Percentiles rank a stretch among this genome's conserved stretches.
Evolutionary conservation across 2,113 vertebrate species (phyloP).

Genomic region (Sceloporus tristichus): DNA sequence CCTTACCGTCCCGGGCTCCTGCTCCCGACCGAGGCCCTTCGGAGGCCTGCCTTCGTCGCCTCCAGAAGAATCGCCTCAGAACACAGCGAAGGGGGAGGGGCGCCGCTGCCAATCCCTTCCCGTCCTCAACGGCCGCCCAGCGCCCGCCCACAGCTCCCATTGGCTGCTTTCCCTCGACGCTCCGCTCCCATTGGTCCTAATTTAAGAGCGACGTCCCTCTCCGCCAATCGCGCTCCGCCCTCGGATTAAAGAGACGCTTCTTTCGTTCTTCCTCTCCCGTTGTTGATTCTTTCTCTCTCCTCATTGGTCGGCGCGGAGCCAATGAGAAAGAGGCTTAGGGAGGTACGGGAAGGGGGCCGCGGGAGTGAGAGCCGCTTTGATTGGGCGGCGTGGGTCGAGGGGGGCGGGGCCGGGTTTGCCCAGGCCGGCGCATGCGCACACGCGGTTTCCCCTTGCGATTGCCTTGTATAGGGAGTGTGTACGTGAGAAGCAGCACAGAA

Average conservation of each 20-base stretch:
- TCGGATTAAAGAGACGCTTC: background rate
- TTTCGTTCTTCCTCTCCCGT: too few relatives aligned
- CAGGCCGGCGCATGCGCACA: constrained; percentile 39
- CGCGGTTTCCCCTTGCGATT: constrained; percentile 19
- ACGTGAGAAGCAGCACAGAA: constrained; percentile 78
- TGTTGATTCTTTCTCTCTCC: too few relatives aligned
- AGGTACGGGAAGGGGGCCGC: background rate
- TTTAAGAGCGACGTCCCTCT: too few relatives aligned
- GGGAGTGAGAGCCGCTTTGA: background rate
- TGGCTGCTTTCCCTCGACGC: background rate
- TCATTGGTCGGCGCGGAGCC: background rate
- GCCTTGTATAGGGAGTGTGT: constrained; percentile 9
- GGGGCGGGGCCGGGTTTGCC: background rate
- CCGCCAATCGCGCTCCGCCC: too few relatives aligned
- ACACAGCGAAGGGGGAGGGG: too few relatives aligned
- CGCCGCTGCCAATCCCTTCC: too few relatives aligned
- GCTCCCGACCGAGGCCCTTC: too few relatives aligned
- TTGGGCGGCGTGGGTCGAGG: background rate
- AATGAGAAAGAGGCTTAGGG: background rate
- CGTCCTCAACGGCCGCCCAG: too few relatives aligned
- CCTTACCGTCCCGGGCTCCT: too few relatives aligned
- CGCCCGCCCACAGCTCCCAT: background rate
- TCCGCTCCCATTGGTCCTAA: too few relatives aligned
- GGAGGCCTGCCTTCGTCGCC: too few relatives aligned
- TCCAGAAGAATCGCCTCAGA: too few relatives aligned